Percentiles rank a stretch among this genome's conserved stretches.
These are phyloP conservation scores for Condylostylus longicornis DNA, from an alignment of 1,140 invertebrate genomes.

Conservation along the genomic window DNA sequence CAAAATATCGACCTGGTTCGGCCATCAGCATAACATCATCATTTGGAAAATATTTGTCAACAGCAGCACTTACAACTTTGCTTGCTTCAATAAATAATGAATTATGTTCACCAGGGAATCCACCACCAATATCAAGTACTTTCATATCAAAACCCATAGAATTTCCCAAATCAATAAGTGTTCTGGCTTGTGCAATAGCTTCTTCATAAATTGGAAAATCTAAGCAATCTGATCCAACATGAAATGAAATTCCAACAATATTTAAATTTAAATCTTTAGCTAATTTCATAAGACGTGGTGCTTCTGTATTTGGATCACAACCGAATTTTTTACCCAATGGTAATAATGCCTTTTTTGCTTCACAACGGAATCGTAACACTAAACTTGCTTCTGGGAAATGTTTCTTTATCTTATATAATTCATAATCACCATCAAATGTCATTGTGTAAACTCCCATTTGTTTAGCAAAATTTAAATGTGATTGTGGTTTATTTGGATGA, in stretches of 20 bases:
- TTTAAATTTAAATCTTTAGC: slow-evolving; percentile 26
- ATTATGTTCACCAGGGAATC: slow-evolving; percentile 56
- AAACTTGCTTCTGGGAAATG: slow-evolving; percentile 64
- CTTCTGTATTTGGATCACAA: slow-evolving; percentile 61
- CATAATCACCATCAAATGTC: slow-evolving; percentile 93
- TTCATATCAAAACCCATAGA: slow-evolving; percentile 49
- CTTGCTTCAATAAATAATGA: slow-evolving; percentile 44
- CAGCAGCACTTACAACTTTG: slow-evolving; percentile 41
- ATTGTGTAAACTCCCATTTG: slow-evolving; percentile 62
- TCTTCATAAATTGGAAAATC: slow-evolving; percentile 53
- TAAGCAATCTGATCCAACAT: slow-evolving; percentile 67
- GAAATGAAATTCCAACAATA: slow-evolving; percentile 71
- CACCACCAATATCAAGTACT: slow-evolving; percentile 66
- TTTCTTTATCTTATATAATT: slow-evolving; percentile 82
- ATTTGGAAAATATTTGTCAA: slow-evolving; percentile 66
- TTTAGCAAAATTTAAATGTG: slow-evolving; percentile 77
- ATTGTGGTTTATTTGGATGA: slow-evolving; percentile 89
- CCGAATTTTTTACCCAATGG: slow-evolving; percentile 88
- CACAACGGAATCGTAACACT: slow-evolving; percentile 77
- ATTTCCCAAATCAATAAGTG: slow-evolving; percentile 48
- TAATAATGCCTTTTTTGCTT: slow-evolving; percentile 68
- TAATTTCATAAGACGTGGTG: slow-evolving; percentile 42
- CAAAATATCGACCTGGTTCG: slow-evolving; percentile 86
- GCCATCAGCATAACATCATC: slow-evolving; percentile 66
- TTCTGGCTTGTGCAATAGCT: slow-evolving; percentile 45